Percentiles rank a stretch among this genome's conserved stretches.
Evolutionary conservation across 1,140 invertebrate species (phyloP).

Genomic region (Ceratina australensis): DNA sequence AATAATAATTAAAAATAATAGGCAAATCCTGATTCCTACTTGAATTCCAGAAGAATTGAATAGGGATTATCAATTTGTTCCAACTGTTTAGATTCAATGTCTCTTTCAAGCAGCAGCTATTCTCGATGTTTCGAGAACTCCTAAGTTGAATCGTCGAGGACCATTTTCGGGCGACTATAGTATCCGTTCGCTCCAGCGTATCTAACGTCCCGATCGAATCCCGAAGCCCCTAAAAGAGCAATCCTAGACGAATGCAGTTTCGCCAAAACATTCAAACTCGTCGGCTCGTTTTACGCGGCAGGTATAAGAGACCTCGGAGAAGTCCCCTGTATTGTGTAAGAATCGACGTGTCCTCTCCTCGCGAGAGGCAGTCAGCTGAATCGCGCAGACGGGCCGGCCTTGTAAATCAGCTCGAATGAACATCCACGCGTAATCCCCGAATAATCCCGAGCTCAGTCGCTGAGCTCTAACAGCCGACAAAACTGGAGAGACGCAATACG

Average conservation of each 20-base stretch:
- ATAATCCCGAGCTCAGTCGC: conserved; percentile 70
- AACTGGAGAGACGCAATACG: conserved; percentile 38
- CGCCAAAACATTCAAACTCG: conserved; percentile 56
- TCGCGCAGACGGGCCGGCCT: conserved; percentile 63
- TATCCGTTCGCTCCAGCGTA: conserved; percentile 7
- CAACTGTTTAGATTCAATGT: no score
- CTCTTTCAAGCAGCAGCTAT: no score
- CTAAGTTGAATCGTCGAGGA: no score
- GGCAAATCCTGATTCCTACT: no score
- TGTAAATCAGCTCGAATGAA: conserved; percentile 76
- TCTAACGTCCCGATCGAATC: conserved; percentile 27
- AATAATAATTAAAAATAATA: no score
- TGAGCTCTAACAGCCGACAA: conserved; percentile 66
- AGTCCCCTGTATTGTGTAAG: conserved; percentile 27
- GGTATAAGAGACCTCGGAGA: conserved; percentile 6
- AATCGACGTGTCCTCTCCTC: conserved; percentile 16
- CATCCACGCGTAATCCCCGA: conserved; percentile 75
- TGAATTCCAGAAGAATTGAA: no score
- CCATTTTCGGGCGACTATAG: conserved; percentile 9
- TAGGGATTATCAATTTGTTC: no score
- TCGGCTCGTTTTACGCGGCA: conserved; percentile 20
- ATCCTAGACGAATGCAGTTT: conserved; percentile 39
- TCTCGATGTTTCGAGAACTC: no score
- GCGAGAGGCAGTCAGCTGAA: conserved; percentile 46
- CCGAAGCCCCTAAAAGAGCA: conserved; percentile 50